Evolutionary conservation across 1,140 invertebrate species (phyloP).

Genomic region (Conus betulinus): DNA sequence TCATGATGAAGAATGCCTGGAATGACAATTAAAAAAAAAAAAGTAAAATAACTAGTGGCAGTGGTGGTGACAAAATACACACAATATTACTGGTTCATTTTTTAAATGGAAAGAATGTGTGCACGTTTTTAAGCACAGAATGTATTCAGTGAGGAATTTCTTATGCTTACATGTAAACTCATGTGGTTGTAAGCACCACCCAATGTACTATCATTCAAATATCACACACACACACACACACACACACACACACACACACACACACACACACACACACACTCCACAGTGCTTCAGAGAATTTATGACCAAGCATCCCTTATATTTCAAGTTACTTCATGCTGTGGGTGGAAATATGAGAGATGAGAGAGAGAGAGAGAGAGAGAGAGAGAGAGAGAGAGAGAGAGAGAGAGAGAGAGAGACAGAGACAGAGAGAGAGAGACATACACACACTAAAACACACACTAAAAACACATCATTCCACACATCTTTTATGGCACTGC

Average conservation of each 20-base stretch:
- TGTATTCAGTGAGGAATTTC: too few relatives aligned
- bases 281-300: too few relatives aligned
- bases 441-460: background rate
- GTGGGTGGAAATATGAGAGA: background rate
- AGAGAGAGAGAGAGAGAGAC: conserved; percentile 20
- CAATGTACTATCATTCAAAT: background rate
- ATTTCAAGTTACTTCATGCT: background rate
- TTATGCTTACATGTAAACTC: background rate
- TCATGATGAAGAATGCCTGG: too few relatives aligned
- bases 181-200: background rate
- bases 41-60: background rate
- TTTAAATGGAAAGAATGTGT: background rate
- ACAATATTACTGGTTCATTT: too few relatives aligned
- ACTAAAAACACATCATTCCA: background rate
- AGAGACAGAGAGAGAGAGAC: conserved; percentile 17
- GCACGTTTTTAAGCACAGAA: background rate
- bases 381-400: background rate
- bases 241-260: background rate
- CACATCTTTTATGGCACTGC: too few relatives aligned
- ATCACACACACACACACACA: background rate
- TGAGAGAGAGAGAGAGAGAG: background rate
- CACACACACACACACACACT: too few relatives aligned
- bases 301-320: too few relatives aligned
- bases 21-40: too few relatives aligned
- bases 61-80: background rate